These are phyloP conservation scores for Petrocephalus schoutedeni DNA, from an alignment of 2,797 vertebrate species.

Conservation along the genomic window DNA sequence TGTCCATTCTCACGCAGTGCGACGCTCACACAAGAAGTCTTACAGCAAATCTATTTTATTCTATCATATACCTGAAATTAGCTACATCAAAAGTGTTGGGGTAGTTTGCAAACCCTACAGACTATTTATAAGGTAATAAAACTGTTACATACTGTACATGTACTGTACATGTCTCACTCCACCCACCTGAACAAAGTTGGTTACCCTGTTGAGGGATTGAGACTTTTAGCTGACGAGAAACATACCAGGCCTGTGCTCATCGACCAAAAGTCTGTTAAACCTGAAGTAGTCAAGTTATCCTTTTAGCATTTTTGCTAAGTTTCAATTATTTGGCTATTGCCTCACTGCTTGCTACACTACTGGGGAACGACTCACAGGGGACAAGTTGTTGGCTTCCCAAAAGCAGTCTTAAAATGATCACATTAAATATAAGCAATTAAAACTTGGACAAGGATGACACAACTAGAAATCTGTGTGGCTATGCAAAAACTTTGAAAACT, in stretches of 20 bases:
- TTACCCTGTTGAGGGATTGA: not conserved
- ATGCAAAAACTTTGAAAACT: not conserved
- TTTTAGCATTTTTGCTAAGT: not conserved
- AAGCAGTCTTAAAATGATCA: not conserved
- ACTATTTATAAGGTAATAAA: not conserved
- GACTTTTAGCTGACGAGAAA: not conserved
- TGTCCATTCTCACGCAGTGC: not conserved
- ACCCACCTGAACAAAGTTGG: not conserved
- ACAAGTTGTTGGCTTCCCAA: not conserved
- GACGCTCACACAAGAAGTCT: not conserved
- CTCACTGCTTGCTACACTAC: not conserved
- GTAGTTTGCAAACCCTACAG: not conserved
- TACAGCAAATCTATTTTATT: not conserved
- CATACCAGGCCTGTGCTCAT: not conserved
- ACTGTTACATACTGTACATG: not conserved
- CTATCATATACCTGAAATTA: not conserved
- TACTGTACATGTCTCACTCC: not conserved
- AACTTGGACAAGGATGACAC: not conserved
- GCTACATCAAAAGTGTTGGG: not conserved
- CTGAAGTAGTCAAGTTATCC: not conserved
- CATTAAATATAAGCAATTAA: constrained; percentile 12
- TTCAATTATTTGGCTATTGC: not conserved
- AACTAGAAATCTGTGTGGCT: not conserved
- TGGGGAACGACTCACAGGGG: not conserved
- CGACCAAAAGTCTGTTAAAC: not conserved